Conservation (phyloP, 2,888 invertebrate species). For the Pyrrhosoma nymphula region DNA sequence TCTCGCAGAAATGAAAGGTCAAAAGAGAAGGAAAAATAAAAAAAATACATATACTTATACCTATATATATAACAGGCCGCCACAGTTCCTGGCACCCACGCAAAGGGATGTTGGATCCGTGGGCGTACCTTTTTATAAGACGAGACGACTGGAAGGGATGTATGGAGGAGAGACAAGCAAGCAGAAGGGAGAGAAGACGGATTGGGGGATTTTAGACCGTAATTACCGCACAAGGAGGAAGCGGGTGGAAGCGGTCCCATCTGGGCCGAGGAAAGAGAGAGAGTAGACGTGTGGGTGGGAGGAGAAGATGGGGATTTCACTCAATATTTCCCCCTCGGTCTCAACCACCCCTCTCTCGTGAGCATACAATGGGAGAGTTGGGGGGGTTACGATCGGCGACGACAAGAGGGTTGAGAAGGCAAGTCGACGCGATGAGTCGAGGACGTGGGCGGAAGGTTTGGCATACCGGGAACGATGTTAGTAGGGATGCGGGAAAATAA, state of each 20-base stretch:
- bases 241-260: background rate
- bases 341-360: too few species aligned
- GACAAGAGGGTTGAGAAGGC: background rate
- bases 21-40: too few species aligned
- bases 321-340: too few species aligned
- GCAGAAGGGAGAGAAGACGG: background rate
- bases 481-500: too few species aligned
- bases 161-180: background rate
- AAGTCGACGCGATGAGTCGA: background rate
- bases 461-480: too few species aligned
- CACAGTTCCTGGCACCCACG: background rate
- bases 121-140: background rate
- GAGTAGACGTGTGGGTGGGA: background rate
- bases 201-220: background rate
- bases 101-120: background rate
- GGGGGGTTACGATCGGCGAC: too few species aligned
- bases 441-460: too few species aligned
- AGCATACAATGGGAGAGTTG: too few species aligned
- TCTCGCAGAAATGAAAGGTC: too few species aligned
- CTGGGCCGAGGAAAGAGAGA: background rate
- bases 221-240: background rate
- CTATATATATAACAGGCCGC: too few species aligned
- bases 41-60: too few species aligned
- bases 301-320: too few species aligned
- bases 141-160: background rate